Base-by-base conservation (phyloP, 64 coral and sea anemone species). In the Montipora sp. region DNA sequence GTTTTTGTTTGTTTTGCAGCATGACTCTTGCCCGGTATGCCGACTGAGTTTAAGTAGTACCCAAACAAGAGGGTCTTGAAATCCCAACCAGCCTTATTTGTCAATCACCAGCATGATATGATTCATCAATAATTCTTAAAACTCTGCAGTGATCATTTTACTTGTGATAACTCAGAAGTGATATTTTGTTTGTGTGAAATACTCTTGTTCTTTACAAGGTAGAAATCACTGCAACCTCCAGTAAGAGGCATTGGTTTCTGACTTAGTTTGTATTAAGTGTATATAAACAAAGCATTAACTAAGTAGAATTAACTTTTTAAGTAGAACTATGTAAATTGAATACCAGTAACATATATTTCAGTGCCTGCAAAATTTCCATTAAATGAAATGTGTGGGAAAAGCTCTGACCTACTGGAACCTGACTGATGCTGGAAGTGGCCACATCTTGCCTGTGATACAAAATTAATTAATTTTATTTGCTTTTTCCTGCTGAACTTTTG, bases 21-120 rank as follows among this genome's bases (percentile, higher is more conserved):
- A 92, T 59, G 90, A 92, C 19, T 92, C 90, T 23, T 92, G 90
- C 48, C 90, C 90, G 63, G 75, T 92, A 2, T 92, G 90, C 82
- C 79, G 90, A 24, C 8, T 92, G 16, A 92, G 90, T 59, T 47
- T 92, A 43, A 92, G 47, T 77, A 83, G 80, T 15, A 84, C 82
- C 1, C 82, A 85, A 12, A 85, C 82, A 70, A 85, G 82, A 85
- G 82, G 63, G 36, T 85, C 82, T 71, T 70, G 82, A 85, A 10
- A 14, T 19, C 3, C 13, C n/a, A 9, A 21, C 19, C 75, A 19
- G 18, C 5, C 44, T 21, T 24, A 47, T 48, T 47, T 70, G 44
- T 3, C 47, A 11, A 11, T n/a, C 61, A 70, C 7, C 65, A 21
- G 46, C 19, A 47, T 36, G 63, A 85, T 85, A 5, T 8, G 36